Evolutionary conservation across 2,113 vertebrate species (phyloP).

Genomic region (Vidua macroura): DNA sequence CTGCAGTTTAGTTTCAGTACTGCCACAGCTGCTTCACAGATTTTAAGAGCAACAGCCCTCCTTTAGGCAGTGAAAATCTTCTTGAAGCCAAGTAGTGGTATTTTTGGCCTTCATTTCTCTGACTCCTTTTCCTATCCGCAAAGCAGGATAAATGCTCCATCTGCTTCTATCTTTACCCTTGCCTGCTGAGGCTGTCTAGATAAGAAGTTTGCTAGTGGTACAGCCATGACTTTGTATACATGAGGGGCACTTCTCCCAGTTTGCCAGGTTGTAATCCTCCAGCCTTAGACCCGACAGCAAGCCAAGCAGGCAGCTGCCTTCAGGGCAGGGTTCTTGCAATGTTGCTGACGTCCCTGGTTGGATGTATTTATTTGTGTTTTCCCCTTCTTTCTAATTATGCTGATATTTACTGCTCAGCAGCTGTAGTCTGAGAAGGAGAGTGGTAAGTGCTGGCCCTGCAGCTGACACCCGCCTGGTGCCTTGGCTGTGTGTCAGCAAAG

Average conservation of each 20-base stretch:
- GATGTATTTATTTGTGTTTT: slow-evolving; percentile 28
- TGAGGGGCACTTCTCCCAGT: accelerated
- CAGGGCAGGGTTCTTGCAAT: neutral
- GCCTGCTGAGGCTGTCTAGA: neutral
- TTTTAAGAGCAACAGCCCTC: neutral
- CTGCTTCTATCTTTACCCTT: neutral
- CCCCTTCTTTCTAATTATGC: neutral
- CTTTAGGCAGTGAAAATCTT: neutral
- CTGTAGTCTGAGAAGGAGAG: slow-evolving; percentile 25
- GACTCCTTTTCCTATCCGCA: neutral
- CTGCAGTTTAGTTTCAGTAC: neutral
- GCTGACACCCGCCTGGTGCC: neutral
- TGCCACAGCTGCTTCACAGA: neutral
- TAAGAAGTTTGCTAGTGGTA: neutral
- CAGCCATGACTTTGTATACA: neutral
- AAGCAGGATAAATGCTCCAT: neutral
- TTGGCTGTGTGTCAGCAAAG: slow-evolving; percentile 26
- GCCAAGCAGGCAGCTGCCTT: neutral
- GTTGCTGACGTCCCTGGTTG: neutral
- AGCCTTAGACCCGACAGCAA: neutral
- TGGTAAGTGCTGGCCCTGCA: neutral
- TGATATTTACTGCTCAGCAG: slow-evolving; percentile 32
- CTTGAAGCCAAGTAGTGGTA: neutral
- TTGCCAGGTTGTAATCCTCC: neutral
- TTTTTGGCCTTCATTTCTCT: neutral